Evolutionary conservation across 2,797 vertebrate species (phyloP).

Genomic region (Rhabdomys pumilio): DNA sequence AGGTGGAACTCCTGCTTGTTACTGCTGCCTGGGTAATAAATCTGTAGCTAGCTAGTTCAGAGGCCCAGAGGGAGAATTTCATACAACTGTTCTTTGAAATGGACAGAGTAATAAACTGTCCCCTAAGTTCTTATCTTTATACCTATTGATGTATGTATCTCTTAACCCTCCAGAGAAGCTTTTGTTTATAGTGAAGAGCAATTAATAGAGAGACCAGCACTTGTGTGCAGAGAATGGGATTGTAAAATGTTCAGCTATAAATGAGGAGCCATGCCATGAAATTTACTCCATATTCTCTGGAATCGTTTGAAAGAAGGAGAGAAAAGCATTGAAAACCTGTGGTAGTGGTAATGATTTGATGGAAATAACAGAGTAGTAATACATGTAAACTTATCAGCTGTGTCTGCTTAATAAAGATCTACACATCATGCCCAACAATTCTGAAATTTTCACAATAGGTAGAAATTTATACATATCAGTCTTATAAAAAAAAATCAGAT

Average conservation of each 20-base stretch:
- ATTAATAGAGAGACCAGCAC: background rate
- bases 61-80: background rate
- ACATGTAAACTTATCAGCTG: no score
- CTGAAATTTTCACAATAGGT: slow-evolving; percentile 6
- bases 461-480: background rate
- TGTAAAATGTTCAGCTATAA: background rate
- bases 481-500: background rate
- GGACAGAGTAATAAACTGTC: background rate
- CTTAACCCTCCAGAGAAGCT: background rate
- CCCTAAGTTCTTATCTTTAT: background rate
- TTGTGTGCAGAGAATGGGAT: background rate
- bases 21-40: background rate
- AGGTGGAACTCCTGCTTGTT: background rate
- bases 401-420: background rate
- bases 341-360: background rate
- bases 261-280: no score
- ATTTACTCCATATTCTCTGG: background rate
- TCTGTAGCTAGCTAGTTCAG: background rate
- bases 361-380: background rate
- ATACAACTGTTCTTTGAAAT: background rate
- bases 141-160: no score
- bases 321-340: background rate
- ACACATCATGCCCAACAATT: background rate
- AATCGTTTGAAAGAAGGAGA: no score
- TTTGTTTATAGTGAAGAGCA: background rate